Evolutionary conservation across 2,888 invertebrate genomes (phyloP).

Genomic region (Melanostoma mellinum): DNA sequence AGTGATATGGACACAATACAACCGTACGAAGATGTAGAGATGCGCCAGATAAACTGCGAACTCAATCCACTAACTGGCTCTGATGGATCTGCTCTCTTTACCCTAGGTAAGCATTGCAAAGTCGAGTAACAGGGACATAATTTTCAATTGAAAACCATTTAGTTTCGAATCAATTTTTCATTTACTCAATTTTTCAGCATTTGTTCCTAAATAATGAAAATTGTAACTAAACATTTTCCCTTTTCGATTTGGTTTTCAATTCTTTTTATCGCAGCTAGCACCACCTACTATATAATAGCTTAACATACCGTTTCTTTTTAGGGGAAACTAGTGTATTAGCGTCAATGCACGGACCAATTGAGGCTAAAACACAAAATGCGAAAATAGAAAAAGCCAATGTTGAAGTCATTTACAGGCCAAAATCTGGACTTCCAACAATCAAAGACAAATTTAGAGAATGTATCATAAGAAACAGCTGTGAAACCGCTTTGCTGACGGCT

Average conservation of each 20-base stretch:
- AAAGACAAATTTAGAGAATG: conserved; percentile 89
- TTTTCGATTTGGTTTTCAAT: not conserved
- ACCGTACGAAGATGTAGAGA: conserved; percentile 66
- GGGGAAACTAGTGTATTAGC: conserved; percentile 90
- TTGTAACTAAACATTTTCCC: not conserved
- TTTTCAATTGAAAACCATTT: too few species aligned
- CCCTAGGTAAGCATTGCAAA: conserved; percentile 85
- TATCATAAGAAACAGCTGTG: conserved; percentile 89
- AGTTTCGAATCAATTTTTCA: too few species aligned
- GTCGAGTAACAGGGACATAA: too few species aligned
- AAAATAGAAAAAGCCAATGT: conserved; percentile 89
- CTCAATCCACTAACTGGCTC: conserved; percentile 88
- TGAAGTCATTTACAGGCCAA: conserved; percentile 90
- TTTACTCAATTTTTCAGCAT: not conserved
- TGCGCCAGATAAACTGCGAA: conserved; percentile 86
- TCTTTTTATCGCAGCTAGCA: not conserved
- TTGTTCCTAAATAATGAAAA: not conserved
- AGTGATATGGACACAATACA: conserved; percentile 36
- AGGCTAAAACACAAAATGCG: conserved; percentile 89
- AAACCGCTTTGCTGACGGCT: conserved; percentile 87
- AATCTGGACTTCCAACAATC: conserved; percentile 88
- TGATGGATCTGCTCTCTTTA: conserved; percentile 90
- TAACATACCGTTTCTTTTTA: conserved; percentile 77
- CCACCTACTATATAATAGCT: conserved; percentile 15
- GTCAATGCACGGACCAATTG: conserved; percentile 92